These are phyloP conservation scores for Semnopithecus entellus DNA, from an alignment of 2,113 vertebrate genomes.

Conservation along the genomic window DNA sequence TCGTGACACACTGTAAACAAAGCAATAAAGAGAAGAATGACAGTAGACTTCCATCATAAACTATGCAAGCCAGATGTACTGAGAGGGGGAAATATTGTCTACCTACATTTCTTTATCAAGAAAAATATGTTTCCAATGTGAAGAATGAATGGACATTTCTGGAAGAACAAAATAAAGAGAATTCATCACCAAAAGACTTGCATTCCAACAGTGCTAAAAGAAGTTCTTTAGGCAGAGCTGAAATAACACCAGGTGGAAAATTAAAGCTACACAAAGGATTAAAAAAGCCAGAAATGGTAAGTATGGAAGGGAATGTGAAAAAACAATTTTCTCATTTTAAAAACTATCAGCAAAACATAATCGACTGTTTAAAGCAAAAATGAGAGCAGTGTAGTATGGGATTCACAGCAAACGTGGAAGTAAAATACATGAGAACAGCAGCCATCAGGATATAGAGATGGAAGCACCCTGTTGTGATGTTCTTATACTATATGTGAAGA, in stretches of 20 bases:
- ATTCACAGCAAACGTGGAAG: not conserved
- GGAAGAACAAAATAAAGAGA: constrained; percentile 22
- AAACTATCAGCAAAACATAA: constrained; percentile 6
- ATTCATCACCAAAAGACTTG: not conserved
- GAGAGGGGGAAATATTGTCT: not conserved
- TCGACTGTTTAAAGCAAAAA: constrained; percentile 2
- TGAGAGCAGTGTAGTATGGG: not conserved
- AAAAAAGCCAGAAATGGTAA: constrained; percentile 13
- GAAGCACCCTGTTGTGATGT: not conserved
- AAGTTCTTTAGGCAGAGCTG: not conserved
- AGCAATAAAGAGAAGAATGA: not conserved
- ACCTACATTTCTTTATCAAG: not conserved
- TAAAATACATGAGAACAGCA: not conserved
- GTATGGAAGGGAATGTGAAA: not conserved
- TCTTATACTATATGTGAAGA: not conserved
- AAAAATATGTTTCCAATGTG: not conserved
- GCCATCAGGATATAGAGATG: not conserved
- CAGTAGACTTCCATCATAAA: not conserved
- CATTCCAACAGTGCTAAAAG: not conserved
- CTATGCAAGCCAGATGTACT: not conserved
- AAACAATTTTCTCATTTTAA: constrained; percentile 18
- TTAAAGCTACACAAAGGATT: not conserved
- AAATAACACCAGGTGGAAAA: not conserved
- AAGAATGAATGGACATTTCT: not conserved
- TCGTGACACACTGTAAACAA: not conserved